Base-by-base conservation (phyloP, 2,888 invertebrate genomes). In the Cephus runcator region DNA sequence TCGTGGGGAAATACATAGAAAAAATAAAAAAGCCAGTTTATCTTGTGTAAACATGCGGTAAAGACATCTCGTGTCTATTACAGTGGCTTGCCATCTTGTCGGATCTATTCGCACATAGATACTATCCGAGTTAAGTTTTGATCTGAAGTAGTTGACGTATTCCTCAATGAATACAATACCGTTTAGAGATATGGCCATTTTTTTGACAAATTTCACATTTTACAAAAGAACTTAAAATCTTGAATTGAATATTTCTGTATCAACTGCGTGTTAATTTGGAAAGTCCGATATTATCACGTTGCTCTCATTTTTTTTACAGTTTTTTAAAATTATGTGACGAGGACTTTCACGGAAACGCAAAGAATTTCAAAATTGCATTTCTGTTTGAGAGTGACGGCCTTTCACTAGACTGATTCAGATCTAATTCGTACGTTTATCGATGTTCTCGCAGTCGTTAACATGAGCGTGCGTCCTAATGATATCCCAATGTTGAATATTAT, bases 331-430 rank as follows among this genome's bases (percentile, higher is more conserved):
- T 23, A 56, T 23, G 23, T 23, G 9, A 30, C 71, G 71, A 71
- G 71, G 71, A 33, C 31, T 71, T 71, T 71, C 71, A 71, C 12
- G 11, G 34, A 56, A 56, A 23, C 9, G 56, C 23, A 15, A 34
- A 71, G 4, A 71, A 31, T 71, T 71, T 33, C 31, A 33, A 34
- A 31, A 33, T 71, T 77, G 11, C 40, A 75, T 75, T 75, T 77
- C 36, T 34, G 36, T 69, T 77, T 34, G 56, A 75, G 31, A 71
- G 40, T 9, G 23, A 56, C 34, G 35, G 69, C 34, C 69, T 34
- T 75, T 77, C 34, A 34, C n/a, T 78, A 78, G 76, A 79, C 79
- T 79, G 79, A 79, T 79, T 69, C 35, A 76, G 76, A 79, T 79
- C 76, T 79, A 68, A 77, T 69, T 74, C 1, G 31, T 34, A 69